Base-by-base conservation (phyloP, 1,140 invertebrate species). In the Drosophila pallidifrons region DNA sequence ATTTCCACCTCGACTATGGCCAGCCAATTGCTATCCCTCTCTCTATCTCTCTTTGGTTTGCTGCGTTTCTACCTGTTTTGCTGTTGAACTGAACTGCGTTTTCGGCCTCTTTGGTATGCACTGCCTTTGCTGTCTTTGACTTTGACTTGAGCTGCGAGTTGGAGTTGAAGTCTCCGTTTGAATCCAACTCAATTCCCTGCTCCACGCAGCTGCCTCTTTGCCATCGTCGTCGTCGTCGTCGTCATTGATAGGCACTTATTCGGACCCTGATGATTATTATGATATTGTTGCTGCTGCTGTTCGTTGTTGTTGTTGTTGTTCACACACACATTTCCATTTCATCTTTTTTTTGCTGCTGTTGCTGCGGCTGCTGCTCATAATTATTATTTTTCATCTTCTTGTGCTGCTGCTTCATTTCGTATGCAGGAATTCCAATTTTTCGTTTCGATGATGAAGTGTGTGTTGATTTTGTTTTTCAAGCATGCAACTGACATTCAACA, bases 341-440 rank as follows among this genome's bases (percentile, higher is more conserved):
- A 38, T 65, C 28, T 67, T 52, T 52, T 61, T 25, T 25, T 25
- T 25, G 20, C 20, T 54, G 1, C 16, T 57, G 15, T n/a, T 32
- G 30, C n/a, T 49, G 35, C 25, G 54, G 47, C 13, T 35, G 52
- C 55, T 64, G 57, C 49, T 74, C 57, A 74, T 74, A 69, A 69
- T 74, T 74, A 74, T 69, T 74, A 69, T 74, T 74, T 69, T 69
- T 74, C 71, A 69, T 61, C 71, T 72, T 72, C 46, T 72, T 54
- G 32, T 57, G 52, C 32, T 49, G 25, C 55, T 35, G 70, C 85
- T 74, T 89, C 85, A 89, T 89, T 89, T 89, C 81, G 69, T 89
- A 89, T 89, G 85, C 85, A 89, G 85, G 85, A 89, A 89, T 89
- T 89, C 85, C 86, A 90, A 90, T 89, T 89, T 89, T 85, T 89